Evolutionary conservation across 30 jellyfish, hydroid and myxozoan species (phyloP).

Genomic region (Chrysaora quinquecirrha): DNA sequence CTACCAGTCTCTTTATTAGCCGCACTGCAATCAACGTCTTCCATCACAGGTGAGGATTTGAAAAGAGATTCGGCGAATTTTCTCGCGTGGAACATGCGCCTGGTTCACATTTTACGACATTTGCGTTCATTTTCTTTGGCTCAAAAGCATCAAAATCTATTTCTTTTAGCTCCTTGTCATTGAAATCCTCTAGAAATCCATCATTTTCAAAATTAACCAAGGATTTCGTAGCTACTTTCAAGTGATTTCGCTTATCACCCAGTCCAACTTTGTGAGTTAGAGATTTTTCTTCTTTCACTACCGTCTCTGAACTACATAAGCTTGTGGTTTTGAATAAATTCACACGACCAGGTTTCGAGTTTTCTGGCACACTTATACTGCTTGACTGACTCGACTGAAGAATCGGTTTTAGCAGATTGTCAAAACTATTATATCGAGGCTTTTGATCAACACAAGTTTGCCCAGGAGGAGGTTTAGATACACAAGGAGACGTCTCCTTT

Average conservation of each 20-base stretch:
- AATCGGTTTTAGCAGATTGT: conserved; percentile 20
- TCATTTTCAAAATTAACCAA: background rate
- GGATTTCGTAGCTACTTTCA: background rate
- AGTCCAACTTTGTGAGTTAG: no score
- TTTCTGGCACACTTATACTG: background rate
- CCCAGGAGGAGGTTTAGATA: no score
- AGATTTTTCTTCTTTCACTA: background rate
- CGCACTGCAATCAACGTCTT: no score
- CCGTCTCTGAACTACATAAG: background rate
- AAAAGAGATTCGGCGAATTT: conserved; percentile 1
- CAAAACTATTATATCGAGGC: conserved; percentile 10
- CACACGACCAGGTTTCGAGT: background rate
- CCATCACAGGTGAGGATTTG: no score
- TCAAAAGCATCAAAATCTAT: background rate
- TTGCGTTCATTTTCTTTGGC: background rate
- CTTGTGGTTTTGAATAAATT: conserved; percentile 2
- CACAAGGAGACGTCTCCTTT: no score
- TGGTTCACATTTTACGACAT: background rate
- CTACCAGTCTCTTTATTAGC: background rate
- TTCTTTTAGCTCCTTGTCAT: background rate
- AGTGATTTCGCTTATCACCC: background rate
- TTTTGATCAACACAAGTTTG: no score
- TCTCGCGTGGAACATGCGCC: background rate
- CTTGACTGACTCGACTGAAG: background rate
- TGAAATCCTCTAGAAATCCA: background rate